Evolutionary conservation across 2,797 vertebrate species (phyloP).

Genomic region (Cirrhinus mrigala): DNA sequence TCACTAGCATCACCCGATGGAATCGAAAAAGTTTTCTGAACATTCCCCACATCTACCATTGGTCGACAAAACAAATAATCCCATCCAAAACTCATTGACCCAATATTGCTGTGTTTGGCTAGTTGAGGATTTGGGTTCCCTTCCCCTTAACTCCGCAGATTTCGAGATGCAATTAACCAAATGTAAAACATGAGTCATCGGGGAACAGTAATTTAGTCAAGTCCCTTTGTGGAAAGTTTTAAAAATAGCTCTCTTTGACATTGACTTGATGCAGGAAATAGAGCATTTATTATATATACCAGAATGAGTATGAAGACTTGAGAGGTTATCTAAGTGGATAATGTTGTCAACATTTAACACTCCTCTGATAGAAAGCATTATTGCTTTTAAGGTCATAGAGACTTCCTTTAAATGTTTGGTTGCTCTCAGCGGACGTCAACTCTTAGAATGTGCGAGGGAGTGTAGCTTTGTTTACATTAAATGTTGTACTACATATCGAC

Average conservation of each 20-base stretch:
- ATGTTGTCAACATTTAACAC: constrained; percentile 18
- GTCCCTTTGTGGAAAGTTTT: not conserved
- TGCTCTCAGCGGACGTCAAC: constrained; percentile 9
- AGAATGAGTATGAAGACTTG: constrained; percentile 8
- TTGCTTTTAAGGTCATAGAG: not conserved
- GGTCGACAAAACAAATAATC: not conserved
- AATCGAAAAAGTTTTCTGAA: not conserved
- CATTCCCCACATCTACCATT: not conserved
- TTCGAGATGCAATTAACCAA: not conserved
- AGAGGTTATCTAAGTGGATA: constrained; percentile 20
- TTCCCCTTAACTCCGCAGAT: not conserved
- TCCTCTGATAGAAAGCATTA: constrained; percentile 21
- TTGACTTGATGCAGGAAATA: constrained; percentile 41
- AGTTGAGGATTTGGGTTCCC: not conserved
- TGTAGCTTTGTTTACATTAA: constrained; percentile 21
- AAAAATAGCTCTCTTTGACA: constrained; percentile 2
- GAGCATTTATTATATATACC: constrained; percentile 26
- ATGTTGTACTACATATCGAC: not conserved
- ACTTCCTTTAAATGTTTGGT: constrained; percentile 1
- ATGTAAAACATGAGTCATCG: not conserved
- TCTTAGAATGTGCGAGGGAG: not conserved
- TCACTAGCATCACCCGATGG: not conserved
- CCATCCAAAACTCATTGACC: not conserved
- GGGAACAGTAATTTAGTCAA: not conserved
- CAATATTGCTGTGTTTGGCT: constrained; percentile 3